Conservation (phyloP, 2,113 vertebrate species). For the Ammodytes dubius region DNA sequence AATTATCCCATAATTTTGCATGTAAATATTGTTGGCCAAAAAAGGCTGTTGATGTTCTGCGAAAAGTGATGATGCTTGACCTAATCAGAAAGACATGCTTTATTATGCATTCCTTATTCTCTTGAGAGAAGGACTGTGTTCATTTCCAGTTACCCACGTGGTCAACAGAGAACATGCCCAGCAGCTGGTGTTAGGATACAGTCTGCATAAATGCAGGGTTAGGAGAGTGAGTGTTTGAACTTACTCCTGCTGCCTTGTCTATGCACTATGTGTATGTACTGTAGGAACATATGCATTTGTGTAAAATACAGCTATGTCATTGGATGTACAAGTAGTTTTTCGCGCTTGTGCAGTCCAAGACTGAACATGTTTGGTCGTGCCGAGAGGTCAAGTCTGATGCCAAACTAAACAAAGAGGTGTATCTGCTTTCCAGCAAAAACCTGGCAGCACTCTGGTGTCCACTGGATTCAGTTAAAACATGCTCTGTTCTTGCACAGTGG, state of each 20-base stretch:
- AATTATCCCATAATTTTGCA: conserved; percentile 24
- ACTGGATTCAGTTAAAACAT: conserved; percentile 64
- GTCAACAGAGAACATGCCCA: conserved; percentile 3
- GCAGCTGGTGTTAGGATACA: conserved; percentile 40
- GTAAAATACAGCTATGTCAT: conserved; percentile 47
- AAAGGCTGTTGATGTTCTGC: background rate
- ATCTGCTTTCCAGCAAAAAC: conserved; percentile 64
- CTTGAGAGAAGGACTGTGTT: background rate
- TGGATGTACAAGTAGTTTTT: conserved; percentile 28
- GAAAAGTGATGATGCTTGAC: background rate
- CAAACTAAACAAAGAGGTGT: conserved; percentile 75
- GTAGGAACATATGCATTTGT: conserved; percentile 20
- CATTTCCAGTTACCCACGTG: conserved; percentile 3
- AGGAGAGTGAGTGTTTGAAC: conserved; percentile 32
- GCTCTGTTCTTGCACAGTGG: conserved; percentile 45
- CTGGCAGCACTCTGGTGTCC: conserved; percentile 57
- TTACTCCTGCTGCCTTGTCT: conserved; percentile 7
- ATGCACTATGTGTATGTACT: background rate
- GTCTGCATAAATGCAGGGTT: conserved; percentile 19
- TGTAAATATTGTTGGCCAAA: background rate
- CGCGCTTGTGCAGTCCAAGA: conserved; percentile 48
- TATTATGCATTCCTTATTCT: background rate
- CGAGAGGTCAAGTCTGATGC: conserved; percentile 56
- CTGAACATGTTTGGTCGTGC: conserved; percentile 69
- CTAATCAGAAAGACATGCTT: conserved; percentile 13